Percentiles rank a stretch among this genome's conserved stretches.
Evolutionary conservation across 1,140 invertebrate species (phyloP).

Genomic region (Monochamus saltuarius): DNA sequence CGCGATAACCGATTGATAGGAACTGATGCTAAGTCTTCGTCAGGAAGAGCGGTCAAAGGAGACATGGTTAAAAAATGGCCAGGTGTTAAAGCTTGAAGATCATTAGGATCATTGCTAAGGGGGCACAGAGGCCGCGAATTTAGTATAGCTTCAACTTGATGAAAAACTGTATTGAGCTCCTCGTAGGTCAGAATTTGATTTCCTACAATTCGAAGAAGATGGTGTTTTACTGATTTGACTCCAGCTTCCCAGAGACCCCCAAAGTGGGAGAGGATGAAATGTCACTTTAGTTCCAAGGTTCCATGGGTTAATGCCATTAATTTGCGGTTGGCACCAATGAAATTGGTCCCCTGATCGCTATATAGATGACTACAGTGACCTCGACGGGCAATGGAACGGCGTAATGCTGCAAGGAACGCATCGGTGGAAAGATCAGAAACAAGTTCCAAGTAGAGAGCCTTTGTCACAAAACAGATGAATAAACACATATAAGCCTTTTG

Average conservation of each 20-base stretch:
- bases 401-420: slow-evolving; percentile 40
- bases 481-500: slow-evolving; percentile 3
- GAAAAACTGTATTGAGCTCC: slow-evolving; percentile 38
- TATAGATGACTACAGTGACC: slow-evolving; percentile 32
- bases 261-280: slow-evolving; percentile 41
- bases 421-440: slow-evolving; percentile 37
- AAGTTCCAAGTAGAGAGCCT: slow-evolving; percentile 44
- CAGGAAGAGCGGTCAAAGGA: slow-evolving; percentile 31
- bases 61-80: slow-evolving; percentile 37
- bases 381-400: slow-evolving; percentile 41
- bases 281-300: slow-evolving; percentile 3
- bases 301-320: slow-evolving; percentile 13
- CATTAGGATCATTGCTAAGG: slow-evolving; percentile 43
- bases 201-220: slow-evolving; percentile 41
- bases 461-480: slow-evolving; percentile 8
- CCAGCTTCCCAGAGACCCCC: slow-evolving; percentile 52
- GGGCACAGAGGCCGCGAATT: slow-evolving; percentile 41
- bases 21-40: slow-evolving; percentile 11
- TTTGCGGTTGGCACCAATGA: slow-evolving; percentile 26
- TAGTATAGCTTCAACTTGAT: slow-evolving; percentile 40
- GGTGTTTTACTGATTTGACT: slow-evolving; percentile 48
- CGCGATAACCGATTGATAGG: slow-evolving; percentile 28
- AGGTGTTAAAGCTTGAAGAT: slow-evolving; percentile 41
- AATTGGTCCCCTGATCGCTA: slow-evolving; percentile 40
- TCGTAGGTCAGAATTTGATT: slow-evolving; percentile 37